phyloP scores from a whole-genome alignment of 2,888 invertebrate genomes.

The Uropetala carovei region DNA sequence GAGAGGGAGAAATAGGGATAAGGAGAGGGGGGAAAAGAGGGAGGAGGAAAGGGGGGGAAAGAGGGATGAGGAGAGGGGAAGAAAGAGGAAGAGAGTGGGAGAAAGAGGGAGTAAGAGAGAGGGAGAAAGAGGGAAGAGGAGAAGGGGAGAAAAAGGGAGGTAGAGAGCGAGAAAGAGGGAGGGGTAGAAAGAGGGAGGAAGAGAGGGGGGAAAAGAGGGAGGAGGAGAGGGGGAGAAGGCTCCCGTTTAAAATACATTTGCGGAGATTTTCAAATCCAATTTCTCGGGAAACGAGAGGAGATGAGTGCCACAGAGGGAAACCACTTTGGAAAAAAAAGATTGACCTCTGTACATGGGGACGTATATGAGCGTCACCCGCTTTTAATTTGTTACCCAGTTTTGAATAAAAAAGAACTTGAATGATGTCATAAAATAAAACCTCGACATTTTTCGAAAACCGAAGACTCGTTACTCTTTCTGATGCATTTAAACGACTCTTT shows the following conservation, averaged over 20 bases:
- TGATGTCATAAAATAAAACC: conserved; percentile 30
- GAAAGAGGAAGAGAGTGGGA: no score
- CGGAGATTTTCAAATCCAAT: conserved; percentile 50
- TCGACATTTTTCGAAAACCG: conserved; percentile 2
- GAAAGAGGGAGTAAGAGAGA: not conserved
- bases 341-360: conserved; percentile 33
- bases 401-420: not conserved
- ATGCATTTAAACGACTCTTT: not conserved
- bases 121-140: not conserved
- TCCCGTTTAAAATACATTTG: conserved; percentile 57
- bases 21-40: no score
- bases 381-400: conserved; percentile 17
- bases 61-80: no score
- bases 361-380: conserved; percentile 28
- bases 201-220: not conserved
- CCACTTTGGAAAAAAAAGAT: conserved; percentile 13
- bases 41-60: no score
- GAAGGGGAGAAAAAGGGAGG: not conserved
- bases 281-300: conserved; percentile 42
- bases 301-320: not conserved
- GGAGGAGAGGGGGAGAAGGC: not conserved
- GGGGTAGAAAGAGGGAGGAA: not conserved
- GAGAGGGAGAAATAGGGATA: no score
- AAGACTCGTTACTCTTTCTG: not conserved
- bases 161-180: not conserved